Conservation (phyloP, 2,113 vertebrate species). For the Symphodus melops region DNA sequence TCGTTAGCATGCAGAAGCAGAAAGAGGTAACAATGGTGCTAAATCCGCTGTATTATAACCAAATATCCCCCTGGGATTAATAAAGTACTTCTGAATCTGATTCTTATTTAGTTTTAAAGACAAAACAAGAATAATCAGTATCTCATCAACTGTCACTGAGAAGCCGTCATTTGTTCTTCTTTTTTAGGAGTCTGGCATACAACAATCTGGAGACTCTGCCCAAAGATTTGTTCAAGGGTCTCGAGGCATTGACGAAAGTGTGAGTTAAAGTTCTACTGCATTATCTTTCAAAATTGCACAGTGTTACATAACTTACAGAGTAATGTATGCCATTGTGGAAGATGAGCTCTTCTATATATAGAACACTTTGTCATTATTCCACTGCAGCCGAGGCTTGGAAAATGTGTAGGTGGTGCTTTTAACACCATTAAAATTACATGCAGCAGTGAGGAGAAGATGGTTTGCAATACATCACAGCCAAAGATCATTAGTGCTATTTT, state of each 20-base stretch:
- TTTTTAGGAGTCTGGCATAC: constrained; percentile 94
- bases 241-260: constrained; percentile 98
- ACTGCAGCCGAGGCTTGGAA: constrained; percentile 57
- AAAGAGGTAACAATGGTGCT: neutral
- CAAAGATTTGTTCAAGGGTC: constrained; percentile 97
- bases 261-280: constrained; percentile 80
- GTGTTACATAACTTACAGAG: constrained; percentile 6
- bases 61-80: too few relatives aligned
- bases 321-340: constrained; percentile 9
- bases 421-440: constrained; percentile 72
- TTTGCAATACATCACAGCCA: constrained; percentile 41
- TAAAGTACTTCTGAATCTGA: too few relatives aligned
- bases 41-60: neutral
- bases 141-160: neutral
- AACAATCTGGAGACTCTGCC: constrained; percentile 97
- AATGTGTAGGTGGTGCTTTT: constrained; percentile 72
- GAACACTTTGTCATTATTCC: constrained; percentile 55
- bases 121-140: neutral
- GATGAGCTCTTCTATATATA: constrained; percentile 60
- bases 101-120: neutral
- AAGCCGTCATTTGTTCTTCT: neutral
- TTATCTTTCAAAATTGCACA: neutral
- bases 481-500: constrained; percentile 29
- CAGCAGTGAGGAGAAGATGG: constrained; percentile 21
- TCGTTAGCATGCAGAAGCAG: neutral